Conservation (phyloP, 2,797 vertebrate genomes). For the Melanitta fusca region DNA sequence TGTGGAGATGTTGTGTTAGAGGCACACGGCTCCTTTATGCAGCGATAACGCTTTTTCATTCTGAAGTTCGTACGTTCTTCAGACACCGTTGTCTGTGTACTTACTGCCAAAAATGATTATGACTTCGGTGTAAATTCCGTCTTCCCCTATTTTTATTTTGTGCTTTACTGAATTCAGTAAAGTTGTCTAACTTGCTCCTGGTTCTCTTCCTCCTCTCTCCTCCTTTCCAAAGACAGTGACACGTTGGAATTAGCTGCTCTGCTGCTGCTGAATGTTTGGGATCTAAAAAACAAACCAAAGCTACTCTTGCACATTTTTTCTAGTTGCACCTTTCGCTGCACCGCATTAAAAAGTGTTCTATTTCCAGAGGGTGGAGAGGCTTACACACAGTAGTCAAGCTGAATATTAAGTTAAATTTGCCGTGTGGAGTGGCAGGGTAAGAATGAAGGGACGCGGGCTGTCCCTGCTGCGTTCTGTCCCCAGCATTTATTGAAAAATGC, state of each 20-base stretch:
- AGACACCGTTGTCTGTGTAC: not conserved
- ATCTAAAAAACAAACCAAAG: not conserved
- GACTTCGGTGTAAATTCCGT: not conserved
- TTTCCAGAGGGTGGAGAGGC: not conserved
- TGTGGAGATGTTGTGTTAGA: not conserved
- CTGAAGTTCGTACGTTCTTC: not conserved
- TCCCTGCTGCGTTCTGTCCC: not conserved
- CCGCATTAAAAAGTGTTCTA: not conserved
- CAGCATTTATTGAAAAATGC: not conserved
- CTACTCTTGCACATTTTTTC: not conserved
- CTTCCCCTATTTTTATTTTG: not conserved
- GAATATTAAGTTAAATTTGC: not conserved
- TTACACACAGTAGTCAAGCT: not conserved
- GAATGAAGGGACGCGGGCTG: not conserved
- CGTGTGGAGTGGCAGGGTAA: not conserved
- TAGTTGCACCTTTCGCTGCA: not conserved
- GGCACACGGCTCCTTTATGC: not conserved
- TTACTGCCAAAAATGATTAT: not conserved
- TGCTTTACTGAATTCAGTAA: not conserved
- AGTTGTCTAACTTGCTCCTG: not conserved
- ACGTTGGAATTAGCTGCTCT: not conserved
- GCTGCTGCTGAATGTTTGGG: not conserved
- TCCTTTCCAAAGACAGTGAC: not conserved
- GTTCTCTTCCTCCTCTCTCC: not conserved
- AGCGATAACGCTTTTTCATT: not conserved